A percentile compares a stretch with the other conserved stretches of the same genome.
phyloP scores from a whole-genome alignment of 2,113 vertebrate genomes.

The Dermatemys mawii region DNA sequence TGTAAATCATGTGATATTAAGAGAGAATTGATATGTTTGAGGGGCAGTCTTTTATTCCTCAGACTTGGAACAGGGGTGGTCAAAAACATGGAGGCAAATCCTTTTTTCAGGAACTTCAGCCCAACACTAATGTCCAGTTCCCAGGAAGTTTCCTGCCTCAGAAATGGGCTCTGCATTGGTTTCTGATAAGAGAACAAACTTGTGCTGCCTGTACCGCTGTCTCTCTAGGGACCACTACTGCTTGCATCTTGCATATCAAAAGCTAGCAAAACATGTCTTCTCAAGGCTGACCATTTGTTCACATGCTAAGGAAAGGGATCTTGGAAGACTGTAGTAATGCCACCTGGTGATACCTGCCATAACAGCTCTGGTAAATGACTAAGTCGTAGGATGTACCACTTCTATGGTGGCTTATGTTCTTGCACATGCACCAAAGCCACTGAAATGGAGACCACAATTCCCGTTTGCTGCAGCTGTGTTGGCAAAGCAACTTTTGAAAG shows the following conservation, averaged over 20 bases:
- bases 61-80: background rate
- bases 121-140: background rate
- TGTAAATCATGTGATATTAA: background rate
- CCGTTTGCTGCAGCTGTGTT: background rate
- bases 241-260: background rate
- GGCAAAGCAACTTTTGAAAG: background rate
- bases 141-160: background rate
- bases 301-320: background rate
- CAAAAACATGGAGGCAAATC: background rate
- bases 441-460: background rate
- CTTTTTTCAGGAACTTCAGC: background rate
- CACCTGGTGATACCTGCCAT: background rate
- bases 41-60: background rate
- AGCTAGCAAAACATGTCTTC: background rate
- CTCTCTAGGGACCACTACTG: background rate
- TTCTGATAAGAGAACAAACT: background rate
- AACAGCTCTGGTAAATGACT: fast-evolving
- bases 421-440: background rate
- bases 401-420: background rate
- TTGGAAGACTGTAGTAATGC: background rate
- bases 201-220: background rate
- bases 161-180: background rate
- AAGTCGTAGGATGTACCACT: background rate
- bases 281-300: background rate
- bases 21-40: background rate